Percentiles rank a stretch among this genome's conserved stretches.
These are phyloP conservation scores for Adelphocoris suturalis DNA, from an alignment of 2,888 invertebrate species.

Conservation along the genomic window DNA sequence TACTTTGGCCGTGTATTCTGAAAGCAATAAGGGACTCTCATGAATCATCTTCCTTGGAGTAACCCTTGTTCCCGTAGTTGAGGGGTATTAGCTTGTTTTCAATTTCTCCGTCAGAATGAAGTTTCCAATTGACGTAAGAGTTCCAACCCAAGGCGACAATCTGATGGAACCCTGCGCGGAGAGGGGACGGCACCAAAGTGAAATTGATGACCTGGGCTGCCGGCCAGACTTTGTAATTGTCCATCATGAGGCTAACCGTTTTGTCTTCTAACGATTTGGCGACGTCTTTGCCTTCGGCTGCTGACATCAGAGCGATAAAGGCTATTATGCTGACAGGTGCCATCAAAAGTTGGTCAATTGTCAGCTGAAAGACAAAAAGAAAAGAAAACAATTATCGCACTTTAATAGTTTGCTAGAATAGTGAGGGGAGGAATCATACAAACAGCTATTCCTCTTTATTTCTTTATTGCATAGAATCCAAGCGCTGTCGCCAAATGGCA, in stretches of 20 bases:
- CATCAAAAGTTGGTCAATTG: constrained; percentile 17
- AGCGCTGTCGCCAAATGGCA: too few species aligned
- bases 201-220: constrained; percentile 92
- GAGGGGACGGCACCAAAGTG: constrained; percentile 88
- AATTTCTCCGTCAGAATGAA: constrained; percentile 20
- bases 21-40: not conserved
- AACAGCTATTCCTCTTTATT: too few species aligned
- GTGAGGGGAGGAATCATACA: too few species aligned
- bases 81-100: constrained; percentile 34
- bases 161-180: constrained; percentile 90
- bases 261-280: constrained; percentile 8
- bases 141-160: constrained; percentile 90
- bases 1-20: constrained; percentile 15
- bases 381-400: not conserved
- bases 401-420: too few species aligned
- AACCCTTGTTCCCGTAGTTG: constrained; percentile 35
- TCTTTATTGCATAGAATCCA: too few species aligned
- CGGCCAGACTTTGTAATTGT: constrained; percentile 90
- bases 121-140: constrained; percentile 86
- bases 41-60: constrained; percentile 13
- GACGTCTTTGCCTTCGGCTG: constrained; percentile 6
- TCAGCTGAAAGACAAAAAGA: not conserved
- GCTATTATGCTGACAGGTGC: constrained; percentile 40
- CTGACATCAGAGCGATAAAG: not conserved
- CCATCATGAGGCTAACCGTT: constrained; percentile 81